phyloP scores from a whole-genome alignment of 2,113 vertebrate genomes.

The Pithys albifrons region DNA sequence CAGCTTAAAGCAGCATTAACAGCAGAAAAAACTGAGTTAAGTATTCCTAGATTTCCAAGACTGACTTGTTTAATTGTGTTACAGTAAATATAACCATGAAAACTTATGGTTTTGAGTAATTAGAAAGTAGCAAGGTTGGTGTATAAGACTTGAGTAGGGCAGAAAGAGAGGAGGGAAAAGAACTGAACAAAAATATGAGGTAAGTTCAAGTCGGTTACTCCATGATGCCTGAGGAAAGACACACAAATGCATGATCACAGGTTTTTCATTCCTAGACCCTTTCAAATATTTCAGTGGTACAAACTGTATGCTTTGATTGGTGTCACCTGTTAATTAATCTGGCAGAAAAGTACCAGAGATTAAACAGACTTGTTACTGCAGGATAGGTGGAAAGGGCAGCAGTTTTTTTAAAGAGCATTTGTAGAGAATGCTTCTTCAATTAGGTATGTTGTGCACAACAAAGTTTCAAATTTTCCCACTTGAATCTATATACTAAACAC shows the following conservation, averaged over 20 bases:
- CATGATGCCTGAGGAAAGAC: neutral
- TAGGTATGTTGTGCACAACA: neutral
- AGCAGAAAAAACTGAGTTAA: neutral
- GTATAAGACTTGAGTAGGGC: neutral
- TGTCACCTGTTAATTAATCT: neutral
- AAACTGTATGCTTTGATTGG: neutral
- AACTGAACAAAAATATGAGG: neutral
- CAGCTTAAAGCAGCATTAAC: neutral
- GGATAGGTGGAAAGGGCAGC: fast-evolving
- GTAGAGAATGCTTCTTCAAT: neutral
- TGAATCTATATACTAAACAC: neutral
- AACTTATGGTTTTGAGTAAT: neutral
- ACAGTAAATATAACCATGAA: neutral
- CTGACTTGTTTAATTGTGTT: slow-evolving; percentile 3
- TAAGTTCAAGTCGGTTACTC: neutral
- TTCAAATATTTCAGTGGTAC: neutral
- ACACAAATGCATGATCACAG: neutral
- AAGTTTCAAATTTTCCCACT: neutral
- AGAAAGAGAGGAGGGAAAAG: neutral
- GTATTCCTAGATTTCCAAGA: neutral
- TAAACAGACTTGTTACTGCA: neutral
- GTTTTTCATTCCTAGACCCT: neutral
- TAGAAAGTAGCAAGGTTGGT: neutral
- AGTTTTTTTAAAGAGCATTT: neutral
- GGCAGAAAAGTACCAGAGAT: neutral